Base-by-base conservation (phyloP, 1,140 invertebrate genomes). In the Stenopsyche tienmushanensis region DNA sequence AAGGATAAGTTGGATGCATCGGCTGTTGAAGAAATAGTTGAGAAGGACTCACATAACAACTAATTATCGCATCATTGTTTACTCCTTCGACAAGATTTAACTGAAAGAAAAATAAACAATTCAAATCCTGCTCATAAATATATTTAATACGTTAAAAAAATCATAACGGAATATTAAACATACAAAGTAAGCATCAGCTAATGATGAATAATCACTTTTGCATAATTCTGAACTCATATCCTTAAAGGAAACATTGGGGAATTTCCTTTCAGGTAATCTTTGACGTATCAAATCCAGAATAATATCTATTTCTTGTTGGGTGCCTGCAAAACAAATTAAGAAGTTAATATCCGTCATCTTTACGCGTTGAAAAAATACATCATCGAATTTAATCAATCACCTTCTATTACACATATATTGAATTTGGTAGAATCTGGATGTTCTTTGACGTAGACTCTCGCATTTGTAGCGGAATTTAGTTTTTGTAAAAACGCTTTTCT, bases 11-110 rank as follows among this genome's bases (percentile, higher is more conserved):
- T 0, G 96, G 94, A 82, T 98, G 95, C 45, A 92, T 89, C 13
- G 93, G 94, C 75, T 96, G 89, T 74, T 98, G 96, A 24, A 98
- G 82, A 78, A 98, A 98, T 70, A 97, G 82, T 74, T 95, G 91
- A 54, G 89, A 88, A 17, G 93, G 89, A 70, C 87, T 86, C 5
- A 95, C 85, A 67, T 96, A 85, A 69, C 88, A 88, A 71, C 90
- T 93, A 47, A 98, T 83, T 49, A 90, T 85, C 1, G 97, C 90
- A 78, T 98, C 95, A 73, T 96, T 94, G 73, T 92, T 93, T n/a
- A 97, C 88, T 45, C 91, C 92, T 73, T 92, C 92, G 62, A 96
- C 86, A 49, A 98, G 79, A 72, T 87, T 87, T 62, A 97, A 80
- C 86, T 94, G 79, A 72, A 85, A 81, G 17, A 77, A 49, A 45